Conservation (phyloP, 2,113 vertebrate species). For the Tauraco erythrolophus region DNA sequence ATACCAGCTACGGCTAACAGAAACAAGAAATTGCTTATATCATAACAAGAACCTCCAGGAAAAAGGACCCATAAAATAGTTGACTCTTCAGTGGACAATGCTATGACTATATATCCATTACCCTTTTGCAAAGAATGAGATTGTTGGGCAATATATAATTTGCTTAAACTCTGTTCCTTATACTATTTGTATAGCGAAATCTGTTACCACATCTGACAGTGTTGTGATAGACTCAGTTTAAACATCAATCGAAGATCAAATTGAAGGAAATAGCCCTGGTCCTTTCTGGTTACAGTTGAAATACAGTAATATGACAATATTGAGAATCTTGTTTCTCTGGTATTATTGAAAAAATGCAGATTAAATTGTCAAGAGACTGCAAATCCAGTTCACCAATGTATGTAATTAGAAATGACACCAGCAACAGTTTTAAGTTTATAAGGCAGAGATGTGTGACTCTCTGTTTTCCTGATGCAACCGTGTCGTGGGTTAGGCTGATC, state of each 20-base stretch:
- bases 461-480: background rate
- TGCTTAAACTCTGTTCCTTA: background rate
- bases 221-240: background rate
- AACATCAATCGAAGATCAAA: background rate
- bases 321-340: background rate
- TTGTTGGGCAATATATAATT: background rate
- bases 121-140: background rate
- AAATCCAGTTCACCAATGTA: background rate
- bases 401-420: background rate
- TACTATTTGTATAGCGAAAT: background rate
- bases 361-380: background rate
- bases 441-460: background rate
- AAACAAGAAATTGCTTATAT: background rate
- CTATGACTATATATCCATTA: background rate
- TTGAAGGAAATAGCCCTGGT: background rate
- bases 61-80: background rate
- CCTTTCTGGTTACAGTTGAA: background rate
- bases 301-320: background rate
- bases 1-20: background rate
- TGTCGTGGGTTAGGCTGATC: too few relatives aligned
- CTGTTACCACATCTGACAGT: background rate
- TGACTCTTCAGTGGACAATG: background rate
- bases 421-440: background rate
- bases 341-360: background rate
- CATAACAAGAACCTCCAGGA: background rate